phyloP scores from a whole-genome alignment of 2,888 invertebrate species.

The Yponomeuta cagnagella region DNA sequence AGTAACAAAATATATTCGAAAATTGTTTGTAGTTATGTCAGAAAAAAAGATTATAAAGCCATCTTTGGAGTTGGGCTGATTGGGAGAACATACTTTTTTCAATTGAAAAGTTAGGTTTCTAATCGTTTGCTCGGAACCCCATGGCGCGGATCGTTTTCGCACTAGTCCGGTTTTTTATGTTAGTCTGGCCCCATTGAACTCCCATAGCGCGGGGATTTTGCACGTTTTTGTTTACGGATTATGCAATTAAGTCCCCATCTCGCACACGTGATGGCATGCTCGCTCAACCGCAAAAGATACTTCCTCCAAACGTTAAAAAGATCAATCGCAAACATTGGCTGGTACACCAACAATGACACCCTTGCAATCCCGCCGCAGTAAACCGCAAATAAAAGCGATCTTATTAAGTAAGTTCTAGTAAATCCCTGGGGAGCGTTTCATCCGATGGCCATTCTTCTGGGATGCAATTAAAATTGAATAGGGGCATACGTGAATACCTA shows the following conservation, averaged over 20 bases:
- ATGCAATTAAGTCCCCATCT: conserved; percentile 5
- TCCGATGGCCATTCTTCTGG: conserved; percentile 72
- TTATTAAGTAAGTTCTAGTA: conserved; percentile 63
- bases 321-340: conserved; percentile 67
- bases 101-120: too few species aligned
- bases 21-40: too few species aligned
- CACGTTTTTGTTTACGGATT: conserved; percentile 6
- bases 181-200: not conserved
- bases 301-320: conserved; percentile 46
- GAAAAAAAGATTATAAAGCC: too few species aligned
- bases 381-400: conserved; percentile 71
- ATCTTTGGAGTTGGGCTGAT: too few species aligned
- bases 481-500: conserved; percentile 56
- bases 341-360: conserved; percentile 53
- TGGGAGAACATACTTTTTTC: too few species aligned
- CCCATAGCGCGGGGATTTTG: not conserved
- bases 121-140: not conserved
- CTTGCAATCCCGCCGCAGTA: conserved; percentile 52
- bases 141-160: not conserved
- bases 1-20: too few species aligned
- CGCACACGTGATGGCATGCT: conserved; percentile 2
- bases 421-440: conserved; percentile 55
- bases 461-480: conserved; percentile 76
- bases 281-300: conserved; percentile 12
- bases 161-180: too few species aligned